These are phyloP conservation scores for Calidris pugnax DNA, from an alignment of 2,113 vertebrate species.

Conservation along the genomic window DNA sequence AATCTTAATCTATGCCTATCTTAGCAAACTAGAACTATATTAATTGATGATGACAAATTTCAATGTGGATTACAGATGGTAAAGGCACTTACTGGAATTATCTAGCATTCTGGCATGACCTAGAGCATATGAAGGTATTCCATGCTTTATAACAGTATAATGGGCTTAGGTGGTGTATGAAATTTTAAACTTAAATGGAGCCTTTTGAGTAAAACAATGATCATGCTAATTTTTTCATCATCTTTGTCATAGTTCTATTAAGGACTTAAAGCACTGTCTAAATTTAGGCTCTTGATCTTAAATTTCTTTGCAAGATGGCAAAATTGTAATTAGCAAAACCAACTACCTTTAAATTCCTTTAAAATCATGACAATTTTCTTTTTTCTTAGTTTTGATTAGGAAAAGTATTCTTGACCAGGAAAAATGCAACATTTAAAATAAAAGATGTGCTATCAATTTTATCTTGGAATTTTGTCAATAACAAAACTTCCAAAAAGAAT, in stretches of 20 bases:
- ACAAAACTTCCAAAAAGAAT: not conserved
- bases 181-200: not conserved
- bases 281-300: not conserved
- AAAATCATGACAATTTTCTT: not conserved
- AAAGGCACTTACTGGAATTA: not conserved
- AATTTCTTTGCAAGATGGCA: not conserved
- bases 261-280: not conserved
- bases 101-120: not conserved
- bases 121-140: not conserved
- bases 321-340: not conserved
- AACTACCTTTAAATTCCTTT: not conserved
- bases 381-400: not conserved
- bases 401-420: not conserved
- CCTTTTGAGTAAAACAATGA: not conserved
- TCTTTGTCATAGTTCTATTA: not conserved
- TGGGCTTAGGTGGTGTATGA: accelerated
- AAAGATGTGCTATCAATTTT: not conserved
- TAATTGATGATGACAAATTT: not conserved
- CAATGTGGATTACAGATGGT: not conserved
- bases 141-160: not conserved
- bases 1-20: not conserved
- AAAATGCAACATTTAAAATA: not conserved
- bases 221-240: not conserved
- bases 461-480: not conserved
- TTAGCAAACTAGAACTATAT: not conserved